A percentile compares a stretch with the other conserved stretches of the same genome.
phyloP scores from a whole-genome alignment of 2,113 vertebrate genomes.

The Platichthys stellatus region DNA sequence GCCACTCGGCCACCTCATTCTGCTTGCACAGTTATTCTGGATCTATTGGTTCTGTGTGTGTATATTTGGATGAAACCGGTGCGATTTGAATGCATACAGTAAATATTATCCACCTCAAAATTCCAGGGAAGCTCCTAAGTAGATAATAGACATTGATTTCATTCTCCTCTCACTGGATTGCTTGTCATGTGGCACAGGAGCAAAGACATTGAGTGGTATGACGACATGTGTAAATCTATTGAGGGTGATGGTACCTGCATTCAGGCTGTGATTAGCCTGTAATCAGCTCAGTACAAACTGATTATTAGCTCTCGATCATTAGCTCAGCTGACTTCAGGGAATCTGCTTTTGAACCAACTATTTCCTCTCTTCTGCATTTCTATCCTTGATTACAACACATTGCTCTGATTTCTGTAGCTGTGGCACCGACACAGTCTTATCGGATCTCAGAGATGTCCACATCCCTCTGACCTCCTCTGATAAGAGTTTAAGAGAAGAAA shows the following conservation, averaged over 20 bases:
- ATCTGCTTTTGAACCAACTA: constrained; percentile 79
- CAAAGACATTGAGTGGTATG: constrained; percentile 70
- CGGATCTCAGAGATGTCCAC: constrained; percentile 9
- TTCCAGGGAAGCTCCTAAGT: constrained; percentile 78
- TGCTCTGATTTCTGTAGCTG: constrained; percentile 85
- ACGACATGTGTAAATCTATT: constrained; percentile 79
- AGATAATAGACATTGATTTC: constrained; percentile 77
- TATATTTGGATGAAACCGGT: constrained; percentile 53
- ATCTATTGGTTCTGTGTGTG: not conserved
- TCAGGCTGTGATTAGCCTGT: constrained; percentile 91
- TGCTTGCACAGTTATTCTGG: too few relatives aligned
- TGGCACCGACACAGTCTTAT: constrained; percentile 75
- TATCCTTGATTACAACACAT: constrained; percentile 86
- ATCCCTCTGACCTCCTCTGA: constrained; percentile 68
- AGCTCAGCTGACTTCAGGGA: constrained; percentile 88
- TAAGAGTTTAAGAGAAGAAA: not conserved
- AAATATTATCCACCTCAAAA: constrained; percentile 86
- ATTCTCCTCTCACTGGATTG: constrained; percentile 61
- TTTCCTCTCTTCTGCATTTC: constrained; percentile 26
- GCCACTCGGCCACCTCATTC: constrained; percentile 79
- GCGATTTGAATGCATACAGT: constrained; percentile 62
- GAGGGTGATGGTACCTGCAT: constrained; percentile 81
- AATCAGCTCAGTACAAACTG: constrained; percentile 94
- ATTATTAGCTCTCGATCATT: constrained; percentile 77
- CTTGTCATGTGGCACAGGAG: constrained; percentile 77